These are phyloP conservation scores for Drosophila cardini DNA, from an alignment of 1,140 invertebrate genomes.

Conservation along the genomic window DNA sequence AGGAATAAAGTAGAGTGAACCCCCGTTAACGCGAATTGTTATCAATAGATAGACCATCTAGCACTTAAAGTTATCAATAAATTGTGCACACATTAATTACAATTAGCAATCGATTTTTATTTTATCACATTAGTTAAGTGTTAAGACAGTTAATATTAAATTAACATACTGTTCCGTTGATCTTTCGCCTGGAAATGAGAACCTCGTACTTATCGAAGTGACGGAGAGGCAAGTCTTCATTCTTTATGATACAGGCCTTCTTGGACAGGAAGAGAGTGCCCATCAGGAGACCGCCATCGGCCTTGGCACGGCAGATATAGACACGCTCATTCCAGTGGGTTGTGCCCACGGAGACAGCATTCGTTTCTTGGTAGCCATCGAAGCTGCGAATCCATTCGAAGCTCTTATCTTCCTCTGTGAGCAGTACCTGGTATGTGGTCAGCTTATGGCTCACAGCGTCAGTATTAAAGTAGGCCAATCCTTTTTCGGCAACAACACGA, in stretches of 20 bases:
- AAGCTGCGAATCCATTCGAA: slow-evolving; percentile 34
- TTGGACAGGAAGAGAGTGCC: slow-evolving; percentile 19
- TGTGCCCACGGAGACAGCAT: slow-evolving; percentile 36
- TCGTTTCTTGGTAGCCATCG: slow-evolving; percentile 29
- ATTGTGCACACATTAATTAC: no score
- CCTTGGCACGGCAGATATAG: slow-evolving; percentile 33
- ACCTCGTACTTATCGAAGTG: slow-evolving; percentile 38
- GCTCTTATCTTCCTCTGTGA: background rate
- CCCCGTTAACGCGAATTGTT: no score
- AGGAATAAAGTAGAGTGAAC: no score
- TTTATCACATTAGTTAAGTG: no score
- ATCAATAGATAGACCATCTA: no score
- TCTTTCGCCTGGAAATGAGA: slow-evolving; percentile 13
- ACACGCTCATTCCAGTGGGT: slow-evolving; percentile 34
- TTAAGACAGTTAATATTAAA: background rate
- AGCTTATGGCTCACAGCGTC: background rate
- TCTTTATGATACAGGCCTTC: slow-evolving; percentile 24
- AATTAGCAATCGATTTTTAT: no score
- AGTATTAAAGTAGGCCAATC: slow-evolving; percentile 22
- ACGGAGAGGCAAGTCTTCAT: slow-evolving; percentile 3
- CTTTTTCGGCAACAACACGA: slow-evolving; percentile 33
- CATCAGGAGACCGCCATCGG: slow-evolving; percentile 28
- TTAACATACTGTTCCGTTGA: background rate
- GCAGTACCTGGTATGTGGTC: slow-evolving; percentile 17
- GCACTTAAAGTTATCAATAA: no score